Base-by-base conservation (phyloP, 2,797 vertebrate genomes). In the Eospalax fontanierii region DNA sequence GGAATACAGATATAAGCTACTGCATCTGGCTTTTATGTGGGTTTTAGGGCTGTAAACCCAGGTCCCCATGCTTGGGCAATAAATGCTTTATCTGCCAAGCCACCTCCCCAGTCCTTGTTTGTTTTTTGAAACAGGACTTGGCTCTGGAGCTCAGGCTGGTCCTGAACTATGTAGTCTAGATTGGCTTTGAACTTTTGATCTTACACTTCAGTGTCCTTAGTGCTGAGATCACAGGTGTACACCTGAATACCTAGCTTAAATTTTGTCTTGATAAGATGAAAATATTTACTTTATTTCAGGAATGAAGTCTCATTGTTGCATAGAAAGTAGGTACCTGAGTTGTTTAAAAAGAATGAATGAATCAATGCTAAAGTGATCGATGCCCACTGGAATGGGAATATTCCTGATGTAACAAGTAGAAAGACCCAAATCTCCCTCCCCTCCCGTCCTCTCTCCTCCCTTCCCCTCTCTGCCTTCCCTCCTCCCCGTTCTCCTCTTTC, bases 311-410 rank as follows among this genome's bases (percentile, higher is more conserved):
- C 70, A 61, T 2, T 90, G 71, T 66, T 80, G 22, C 21, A 63
- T 73, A 68, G 83, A 73, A 10, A 74, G 21, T 38, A 84, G 66
- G 57, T 21, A n/a, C 19, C 57, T 26, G 71, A 63, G 57, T 65
- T 21, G 87, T 50, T 95, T 92, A 82, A 91, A 35, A 70, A 74
- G 78, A 91, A 94, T 79, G 57, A 87, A 66, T 54, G 65, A 92
- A 50, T 86, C 9, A 50, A 35, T 54, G 68, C 12, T 61, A 68
- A 96, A 68, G 66, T 78, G 35, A 83, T 33, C 35, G 68, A 93
- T 38, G 33, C 40, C 14, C 28, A 89, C 84, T n/a, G 74, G 11
- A 78, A 28, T 71, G 57, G 84, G 40, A 61, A 75, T 78, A 65
- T 54, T 94, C n/a, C 65, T 92, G 46, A 6, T 5, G 46, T 46